A percentile compares a stretch with the other conserved stretches of the same genome.
Conservation (phyloP, 1,140 invertebrate species). For the Orchestia grillus region DNA sequence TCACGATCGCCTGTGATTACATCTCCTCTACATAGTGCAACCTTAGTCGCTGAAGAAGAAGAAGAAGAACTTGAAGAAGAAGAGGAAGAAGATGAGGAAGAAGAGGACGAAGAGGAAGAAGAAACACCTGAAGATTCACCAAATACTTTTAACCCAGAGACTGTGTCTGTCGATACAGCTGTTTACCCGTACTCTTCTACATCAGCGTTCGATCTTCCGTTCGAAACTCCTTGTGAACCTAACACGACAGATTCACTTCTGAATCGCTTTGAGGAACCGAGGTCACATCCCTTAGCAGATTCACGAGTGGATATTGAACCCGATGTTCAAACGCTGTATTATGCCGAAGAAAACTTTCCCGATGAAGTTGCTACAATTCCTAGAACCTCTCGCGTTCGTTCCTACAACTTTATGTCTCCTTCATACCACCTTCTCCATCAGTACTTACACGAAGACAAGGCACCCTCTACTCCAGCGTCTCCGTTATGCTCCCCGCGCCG, state of each 20-base stretch:
- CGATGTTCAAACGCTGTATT: constrained; percentile 22
- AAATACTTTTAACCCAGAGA: not conserved
- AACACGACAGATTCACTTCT: not conserved
- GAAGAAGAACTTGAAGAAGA: not conserved
- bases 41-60: not conserved
- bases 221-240: constrained; percentile 16
- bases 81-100: not conserved
- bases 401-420: constrained; percentile 11
- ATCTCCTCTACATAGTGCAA: constrained; percentile 4
- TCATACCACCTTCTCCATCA: constrained; percentile 23
- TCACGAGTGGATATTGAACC: not conserved
- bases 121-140: constrained; percentile 30
- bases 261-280: not conserved
- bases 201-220: constrained; percentile 3
- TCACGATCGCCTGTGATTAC: constrained; percentile 6
- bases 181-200: not conserved
- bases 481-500: not conserved
- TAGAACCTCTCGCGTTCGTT: constrained; percentile 34
- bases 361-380: constrained; percentile 46
- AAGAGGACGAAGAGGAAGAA: constrained; percentile 22
- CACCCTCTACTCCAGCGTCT: not conserved
- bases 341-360: constrained; percentile 16
- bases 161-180: not conserved
- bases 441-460: constrained; percentile 2
- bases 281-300: not conserved